Evolutionary conservation across 2,797 vertebrate species (phyloP).

Genomic region (Anguilla marmorata): DNA sequence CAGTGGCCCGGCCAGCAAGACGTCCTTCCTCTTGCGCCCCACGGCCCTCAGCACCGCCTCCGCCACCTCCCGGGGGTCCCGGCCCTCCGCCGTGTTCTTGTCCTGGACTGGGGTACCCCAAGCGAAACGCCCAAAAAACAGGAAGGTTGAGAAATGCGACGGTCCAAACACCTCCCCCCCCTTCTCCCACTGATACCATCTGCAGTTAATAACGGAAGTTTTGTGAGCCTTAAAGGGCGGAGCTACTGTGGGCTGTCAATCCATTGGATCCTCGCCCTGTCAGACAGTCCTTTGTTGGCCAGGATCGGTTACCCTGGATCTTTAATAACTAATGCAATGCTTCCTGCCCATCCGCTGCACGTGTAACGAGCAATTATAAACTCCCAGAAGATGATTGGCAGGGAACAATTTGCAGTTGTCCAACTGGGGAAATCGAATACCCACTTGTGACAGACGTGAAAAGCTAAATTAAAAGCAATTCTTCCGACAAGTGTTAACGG

Average conservation of each 20-base stretch:
- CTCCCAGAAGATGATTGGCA: too few relatives aligned
- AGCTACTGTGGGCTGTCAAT: too few relatives aligned
- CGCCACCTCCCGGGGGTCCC: slow-evolving; percentile 79
- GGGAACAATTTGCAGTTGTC: too few relatives aligned
- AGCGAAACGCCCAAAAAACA: neutral
- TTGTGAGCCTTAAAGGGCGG: too few relatives aligned
- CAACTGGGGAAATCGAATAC: too few relatives aligned
- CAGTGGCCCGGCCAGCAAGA: slow-evolving; percentile 75
- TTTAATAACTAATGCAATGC: neutral
- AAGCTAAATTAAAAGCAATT: too few relatives aligned
- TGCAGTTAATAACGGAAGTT: too few relatives aligned
- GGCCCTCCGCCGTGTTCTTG: slow-evolving; percentile 78
- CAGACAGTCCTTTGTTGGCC: neutral
- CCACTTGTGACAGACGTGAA: too few relatives aligned
- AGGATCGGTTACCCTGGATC: neutral
- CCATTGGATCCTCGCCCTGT: too few relatives aligned
- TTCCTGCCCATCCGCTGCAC: neutral
- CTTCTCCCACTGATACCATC: too few relatives aligned
- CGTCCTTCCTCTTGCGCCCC: slow-evolving; percentile 80
- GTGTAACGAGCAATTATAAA: too few relatives aligned
- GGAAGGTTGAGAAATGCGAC: neutral
- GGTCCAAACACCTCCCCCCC: neutral
- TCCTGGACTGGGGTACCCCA: slow-evolving; percentile 78
- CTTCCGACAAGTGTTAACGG: too few relatives aligned
- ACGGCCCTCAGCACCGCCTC: slow-evolving; percentile 78